These are phyloP conservation scores for Gallinago stenura DNA, from an alignment of 2,797 vertebrate species.

Conservation along the genomic window DNA sequence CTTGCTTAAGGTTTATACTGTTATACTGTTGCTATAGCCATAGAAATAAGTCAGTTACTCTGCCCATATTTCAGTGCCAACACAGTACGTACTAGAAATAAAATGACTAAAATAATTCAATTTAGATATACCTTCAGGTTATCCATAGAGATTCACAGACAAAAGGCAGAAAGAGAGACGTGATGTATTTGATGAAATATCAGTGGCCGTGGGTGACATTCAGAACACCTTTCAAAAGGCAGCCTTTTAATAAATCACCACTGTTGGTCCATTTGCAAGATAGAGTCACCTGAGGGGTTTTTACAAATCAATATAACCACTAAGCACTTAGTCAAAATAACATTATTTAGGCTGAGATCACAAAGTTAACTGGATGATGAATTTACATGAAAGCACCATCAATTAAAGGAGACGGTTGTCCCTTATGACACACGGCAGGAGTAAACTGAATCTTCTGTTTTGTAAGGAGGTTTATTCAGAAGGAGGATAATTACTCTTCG, in stretches of 20 bases:
- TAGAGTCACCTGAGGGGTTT: conserved; percentile 40
- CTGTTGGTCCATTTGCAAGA: conserved; percentile 57
- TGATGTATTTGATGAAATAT: conserved; percentile 24
- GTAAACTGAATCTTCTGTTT: conserved; percentile 13
- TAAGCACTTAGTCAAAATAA: conserved; percentile 63
- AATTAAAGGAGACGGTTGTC: conserved; percentile 54
- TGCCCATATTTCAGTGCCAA: background rate
- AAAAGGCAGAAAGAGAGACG: background rate
- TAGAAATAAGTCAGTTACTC: background rate
- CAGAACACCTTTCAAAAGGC: conserved; percentile 31
- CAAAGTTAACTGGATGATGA: conserved; percentile 60
- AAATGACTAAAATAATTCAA: conserved; percentile 3
- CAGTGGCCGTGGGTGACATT: conserved; percentile 38
- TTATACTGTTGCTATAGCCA: background rate
- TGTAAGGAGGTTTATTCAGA: conserved; percentile 12
- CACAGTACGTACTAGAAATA: background rate
- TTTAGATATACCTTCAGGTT: background rate
- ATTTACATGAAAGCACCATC: conserved; percentile 57
- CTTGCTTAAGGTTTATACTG: background rate
- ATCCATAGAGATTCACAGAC: background rate
- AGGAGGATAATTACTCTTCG: conserved; percentile 9
- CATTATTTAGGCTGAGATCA: conserved; percentile 58
- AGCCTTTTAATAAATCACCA: conserved; percentile 61
- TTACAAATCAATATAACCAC: conserved; percentile 65
- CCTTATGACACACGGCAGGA: conserved; percentile 21